phyloP scores from a whole-genome alignment of 2,113 vertebrate genomes.

The Brachypteracias leptosomus region DNA sequence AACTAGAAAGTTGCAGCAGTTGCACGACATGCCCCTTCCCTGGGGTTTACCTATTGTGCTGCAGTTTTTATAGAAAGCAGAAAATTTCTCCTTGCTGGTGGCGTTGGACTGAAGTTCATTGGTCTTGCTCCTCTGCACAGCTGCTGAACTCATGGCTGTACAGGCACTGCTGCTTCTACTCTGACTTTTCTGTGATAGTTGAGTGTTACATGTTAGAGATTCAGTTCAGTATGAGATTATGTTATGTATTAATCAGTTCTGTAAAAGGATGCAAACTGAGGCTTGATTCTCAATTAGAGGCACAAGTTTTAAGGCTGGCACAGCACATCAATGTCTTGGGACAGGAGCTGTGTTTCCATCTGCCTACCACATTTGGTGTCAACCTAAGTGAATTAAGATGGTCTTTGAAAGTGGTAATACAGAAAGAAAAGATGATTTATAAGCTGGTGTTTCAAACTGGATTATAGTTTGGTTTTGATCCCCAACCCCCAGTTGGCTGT shows the following conservation, averaged over 20 bases:
- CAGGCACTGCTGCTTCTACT: background rate
- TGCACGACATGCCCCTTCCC: background rate
- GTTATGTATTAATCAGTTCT: background rate
- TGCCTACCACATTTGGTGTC: background rate
- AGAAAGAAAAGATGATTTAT: background rate
- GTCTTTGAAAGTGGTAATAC: background rate
- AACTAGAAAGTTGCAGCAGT: background rate
- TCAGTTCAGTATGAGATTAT: background rate
- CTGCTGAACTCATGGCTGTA: background rate
- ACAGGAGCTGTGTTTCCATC: background rate
- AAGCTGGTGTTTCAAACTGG: background rate
- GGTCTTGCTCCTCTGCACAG: rapidly evolving
- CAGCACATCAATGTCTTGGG: background rate
- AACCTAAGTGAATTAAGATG: background rate
- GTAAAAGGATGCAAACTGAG: background rate
- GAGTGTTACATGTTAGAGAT: background rate
- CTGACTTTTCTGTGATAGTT: background rate
- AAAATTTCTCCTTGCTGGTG: background rate
- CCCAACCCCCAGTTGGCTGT: background rate
- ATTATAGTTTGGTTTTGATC: background rate
- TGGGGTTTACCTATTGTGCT: background rate
- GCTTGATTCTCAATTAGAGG: background rate
- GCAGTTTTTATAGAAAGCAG: background rate
- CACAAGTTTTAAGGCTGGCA: background rate
- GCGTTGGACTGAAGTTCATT: background rate